Conservation (phyloP, 2,888 invertebrate species). For the Drosophila subsilvestris region DNA sequence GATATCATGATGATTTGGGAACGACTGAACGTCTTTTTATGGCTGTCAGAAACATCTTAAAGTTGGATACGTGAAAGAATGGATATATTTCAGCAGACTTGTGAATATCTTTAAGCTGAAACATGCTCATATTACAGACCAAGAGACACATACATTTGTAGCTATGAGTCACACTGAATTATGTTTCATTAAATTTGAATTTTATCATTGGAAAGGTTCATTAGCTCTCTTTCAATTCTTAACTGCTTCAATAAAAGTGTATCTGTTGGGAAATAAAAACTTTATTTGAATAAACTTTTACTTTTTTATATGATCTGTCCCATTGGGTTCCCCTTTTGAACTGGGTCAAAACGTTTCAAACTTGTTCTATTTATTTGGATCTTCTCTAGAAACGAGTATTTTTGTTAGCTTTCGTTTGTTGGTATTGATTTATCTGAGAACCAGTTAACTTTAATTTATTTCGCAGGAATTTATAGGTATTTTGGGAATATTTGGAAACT, state of each 20-base stretch:
- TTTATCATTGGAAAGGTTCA: constrained; percentile 2
- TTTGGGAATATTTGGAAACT: too few species aligned
- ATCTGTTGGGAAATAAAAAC: neutral
- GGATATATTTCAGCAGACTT: neutral
- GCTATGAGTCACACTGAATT: too few species aligned
- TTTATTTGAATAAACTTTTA: constrained; percentile 34
- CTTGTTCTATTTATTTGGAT: neutral
- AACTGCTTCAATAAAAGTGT: neutral
- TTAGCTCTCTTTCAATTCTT: constrained; percentile 12
- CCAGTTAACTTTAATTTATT: too few species aligned
- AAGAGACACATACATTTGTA: neutral
- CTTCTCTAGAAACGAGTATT: neutral
- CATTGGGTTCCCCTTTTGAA: constrained; percentile 16
- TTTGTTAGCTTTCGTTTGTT: neutral
- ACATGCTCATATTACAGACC: too few species aligned
- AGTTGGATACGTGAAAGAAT: neutral
- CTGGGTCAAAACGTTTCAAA: constrained; percentile 10
- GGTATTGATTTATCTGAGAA: neutral
- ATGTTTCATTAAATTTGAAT: neutral
- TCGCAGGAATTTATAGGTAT: too few species aligned
- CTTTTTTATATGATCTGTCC: constrained; percentile 11
- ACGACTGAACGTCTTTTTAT: neutral
- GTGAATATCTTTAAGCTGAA: neutral
- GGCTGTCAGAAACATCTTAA: constrained; percentile 15
- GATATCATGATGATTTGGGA: constrained; percentile 11